Evolutionary conservation across 2,113 vertebrate species (phyloP).

Genomic region (Alectura lathami): DNA sequence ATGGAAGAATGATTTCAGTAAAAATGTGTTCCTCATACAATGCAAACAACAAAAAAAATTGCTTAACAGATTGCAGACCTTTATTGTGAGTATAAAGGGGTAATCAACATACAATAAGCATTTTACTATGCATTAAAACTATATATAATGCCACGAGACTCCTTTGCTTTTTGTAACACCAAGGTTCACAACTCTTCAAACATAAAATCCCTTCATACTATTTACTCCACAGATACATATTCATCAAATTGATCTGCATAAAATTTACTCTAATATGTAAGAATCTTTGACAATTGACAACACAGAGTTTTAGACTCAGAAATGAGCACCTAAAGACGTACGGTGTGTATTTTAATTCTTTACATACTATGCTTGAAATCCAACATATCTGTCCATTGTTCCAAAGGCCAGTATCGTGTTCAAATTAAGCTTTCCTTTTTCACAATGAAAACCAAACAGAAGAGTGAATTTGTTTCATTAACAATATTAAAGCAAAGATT

Average conservation of each 20-base stretch:
- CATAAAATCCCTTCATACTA: conserved; percentile 30
- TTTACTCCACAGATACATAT: conserved; percentile 19
- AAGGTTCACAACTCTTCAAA: conserved; percentile 50
- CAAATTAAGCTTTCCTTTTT: conserved; percentile 60
- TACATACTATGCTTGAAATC: not conserved
- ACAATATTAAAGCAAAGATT: conserved; percentile 75
- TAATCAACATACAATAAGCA: conserved; percentile 72
- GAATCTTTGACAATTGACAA: not conserved
- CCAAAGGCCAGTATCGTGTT: not conserved
- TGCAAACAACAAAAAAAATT: conserved; percentile 31
- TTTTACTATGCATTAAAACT: conserved; percentile 68
- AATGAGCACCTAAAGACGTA: conserved; percentile 15
- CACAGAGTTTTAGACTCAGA: not conserved
- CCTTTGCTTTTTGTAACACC: conserved; percentile 56
- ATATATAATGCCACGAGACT: conserved; percentile 65
- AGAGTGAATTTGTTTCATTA: conserved; percentile 71
- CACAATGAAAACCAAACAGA: conserved; percentile 72
- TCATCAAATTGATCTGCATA: not conserved
- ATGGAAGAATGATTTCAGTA: conserved; percentile 48
- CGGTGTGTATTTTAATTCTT: conserved; percentile 6
- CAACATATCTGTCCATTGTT: conserved; percentile 15
- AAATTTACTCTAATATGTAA: conserved; percentile 1
- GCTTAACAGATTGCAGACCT: conserved; percentile 73
- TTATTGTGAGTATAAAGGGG: conserved; percentile 67
- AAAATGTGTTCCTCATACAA: conserved; percentile 40